phyloP scores from a whole-genome alignment of 2,888 invertebrate species.

The Himalopsyche anomala region DNA sequence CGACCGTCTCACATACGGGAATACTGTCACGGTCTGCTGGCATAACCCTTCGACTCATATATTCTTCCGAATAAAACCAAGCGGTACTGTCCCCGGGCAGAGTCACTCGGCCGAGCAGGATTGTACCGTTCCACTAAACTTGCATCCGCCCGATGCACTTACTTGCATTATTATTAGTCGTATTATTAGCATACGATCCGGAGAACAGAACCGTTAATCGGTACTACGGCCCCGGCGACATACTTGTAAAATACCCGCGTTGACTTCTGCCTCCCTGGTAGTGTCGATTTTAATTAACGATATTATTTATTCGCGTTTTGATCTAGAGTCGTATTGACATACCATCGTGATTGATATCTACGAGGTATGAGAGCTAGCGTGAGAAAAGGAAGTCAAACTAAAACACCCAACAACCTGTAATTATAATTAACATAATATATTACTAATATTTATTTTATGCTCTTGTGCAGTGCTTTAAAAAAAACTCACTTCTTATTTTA shows the following conservation, averaged over 20 bases:
- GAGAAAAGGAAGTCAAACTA: not conserved
- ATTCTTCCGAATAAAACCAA: slow-evolving; percentile 14
- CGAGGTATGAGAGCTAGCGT: not conserved
- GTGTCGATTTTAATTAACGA: slow-evolving; percentile 25
- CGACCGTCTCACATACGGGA: slow-evolving; percentile 28
- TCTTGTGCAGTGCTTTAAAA: no score
- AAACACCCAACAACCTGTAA: no score
- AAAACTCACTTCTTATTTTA: no score
- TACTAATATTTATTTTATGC: no score
- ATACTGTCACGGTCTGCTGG: not conserved
- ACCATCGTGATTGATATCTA: not conserved
- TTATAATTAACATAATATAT: no score
- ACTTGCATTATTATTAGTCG: slow-evolving; percentile 36
- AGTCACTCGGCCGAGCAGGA: slow-evolving; percentile 42
- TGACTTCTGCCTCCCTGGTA: slow-evolving; percentile 13
- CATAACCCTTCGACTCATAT: slow-evolving; percentile 12
- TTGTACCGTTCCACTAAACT: slow-evolving; percentile 43
- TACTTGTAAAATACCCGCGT: slow-evolving; percentile 9
- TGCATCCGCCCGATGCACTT: slow-evolving; percentile 42
- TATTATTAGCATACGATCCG: slow-evolving; percentile 42
- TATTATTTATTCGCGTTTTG: slow-evolving; percentile 6
- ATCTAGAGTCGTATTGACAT: slow-evolving; percentile 22
- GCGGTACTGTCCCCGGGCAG: slow-evolving; percentile 40
- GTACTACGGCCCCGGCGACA: slow-evolving; percentile 46
- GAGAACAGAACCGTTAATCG: slow-evolving; percentile 56